These are phyloP conservation scores for Hirtodrosophila trivittata DNA, from an alignment of 2,888 invertebrate genomes.

Conservation along the genomic window DNA sequence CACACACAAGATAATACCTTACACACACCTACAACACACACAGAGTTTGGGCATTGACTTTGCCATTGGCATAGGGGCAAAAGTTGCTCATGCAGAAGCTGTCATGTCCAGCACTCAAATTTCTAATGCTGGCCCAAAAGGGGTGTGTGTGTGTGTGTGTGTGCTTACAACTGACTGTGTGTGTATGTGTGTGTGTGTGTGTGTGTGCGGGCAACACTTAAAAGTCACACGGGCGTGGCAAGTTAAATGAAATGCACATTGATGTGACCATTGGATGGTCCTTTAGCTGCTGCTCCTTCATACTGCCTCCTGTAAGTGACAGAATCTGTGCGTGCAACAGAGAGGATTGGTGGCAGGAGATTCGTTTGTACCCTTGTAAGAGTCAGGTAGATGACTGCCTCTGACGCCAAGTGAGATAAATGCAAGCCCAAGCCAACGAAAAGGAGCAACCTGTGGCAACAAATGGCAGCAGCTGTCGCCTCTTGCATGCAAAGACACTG, in stretches of 20 bases:
- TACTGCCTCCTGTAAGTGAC: conserved; percentile 40
- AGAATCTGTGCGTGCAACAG: conserved; percentile 24
- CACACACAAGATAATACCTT: conserved; percentile 70
- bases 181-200: conserved; percentile 18
- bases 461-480: conserved; percentile 58
- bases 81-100: conserved; percentile 79
- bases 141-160: conserved; percentile 14
- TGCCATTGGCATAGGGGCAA: conserved; percentile 64
- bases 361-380: neutral
- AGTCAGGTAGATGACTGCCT: conserved; percentile 39
- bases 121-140: conserved; percentile 55
- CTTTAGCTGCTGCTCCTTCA: conserved; percentile 37
- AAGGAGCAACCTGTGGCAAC: conserved; percentile 53
- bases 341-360: neutral
- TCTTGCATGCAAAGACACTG: conserved; percentile 27
- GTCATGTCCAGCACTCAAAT: conserved; percentile 80
- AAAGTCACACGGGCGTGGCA: conserved; percentile 78
- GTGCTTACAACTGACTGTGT: conserved; percentile 8
- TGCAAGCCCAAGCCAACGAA: conserved; percentile 38
- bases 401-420: conserved; percentile 53
- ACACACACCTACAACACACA: conserved; percentile 71
- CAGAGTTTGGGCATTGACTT: conserved; percentile 26
- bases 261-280: conserved; percentile 66
- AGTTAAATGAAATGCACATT: conserved; percentile 80
- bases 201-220: conserved; percentile 66